Evolutionary conservation across 2,113 vertebrate genomes (phyloP).

Genomic region (Ciconia boyciana): DNA sequence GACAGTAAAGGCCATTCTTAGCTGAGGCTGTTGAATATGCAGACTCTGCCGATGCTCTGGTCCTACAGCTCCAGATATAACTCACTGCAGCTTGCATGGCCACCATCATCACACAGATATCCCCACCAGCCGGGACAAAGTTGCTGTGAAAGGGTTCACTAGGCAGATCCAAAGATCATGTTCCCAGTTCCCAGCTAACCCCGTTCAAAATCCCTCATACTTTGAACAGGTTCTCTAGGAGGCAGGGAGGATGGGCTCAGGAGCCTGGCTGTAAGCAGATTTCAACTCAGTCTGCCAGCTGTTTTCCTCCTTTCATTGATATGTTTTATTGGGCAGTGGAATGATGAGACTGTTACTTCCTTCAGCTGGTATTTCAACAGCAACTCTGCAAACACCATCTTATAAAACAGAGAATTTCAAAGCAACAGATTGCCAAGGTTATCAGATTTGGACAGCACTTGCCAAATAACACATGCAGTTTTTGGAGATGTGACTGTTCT

Average conservation of each 20-base stretch:
- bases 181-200: neutral
- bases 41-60: neutral
- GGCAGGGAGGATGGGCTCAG: neutral
- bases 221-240: neutral
- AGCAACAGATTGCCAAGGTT: neutral
- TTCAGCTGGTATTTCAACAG: slow-evolving; percentile 22
- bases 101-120: fast-evolving
- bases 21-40: neutral
- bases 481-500: neutral
- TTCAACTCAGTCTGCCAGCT: neutral
- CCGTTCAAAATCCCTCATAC: neutral
- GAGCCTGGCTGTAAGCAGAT: neutral
- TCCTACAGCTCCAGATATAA: neutral
- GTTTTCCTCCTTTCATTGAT: slow-evolving; percentile 10
- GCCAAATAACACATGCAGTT: neutral
- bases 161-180: neutral
- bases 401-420: neutral
- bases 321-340: neutral
- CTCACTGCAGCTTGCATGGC: neutral
- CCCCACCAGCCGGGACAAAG: neutral
- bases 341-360: neutral
- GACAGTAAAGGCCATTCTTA: neutral
- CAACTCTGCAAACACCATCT: slow-evolving; percentile 7
- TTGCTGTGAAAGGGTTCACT: neutral
- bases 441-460: neutral